Evolutionary conservation across 2,888 invertebrate genomes (phyloP), one percentile per base, ranked within the genome.

Genomic region (Thecophora atra): DNA sequence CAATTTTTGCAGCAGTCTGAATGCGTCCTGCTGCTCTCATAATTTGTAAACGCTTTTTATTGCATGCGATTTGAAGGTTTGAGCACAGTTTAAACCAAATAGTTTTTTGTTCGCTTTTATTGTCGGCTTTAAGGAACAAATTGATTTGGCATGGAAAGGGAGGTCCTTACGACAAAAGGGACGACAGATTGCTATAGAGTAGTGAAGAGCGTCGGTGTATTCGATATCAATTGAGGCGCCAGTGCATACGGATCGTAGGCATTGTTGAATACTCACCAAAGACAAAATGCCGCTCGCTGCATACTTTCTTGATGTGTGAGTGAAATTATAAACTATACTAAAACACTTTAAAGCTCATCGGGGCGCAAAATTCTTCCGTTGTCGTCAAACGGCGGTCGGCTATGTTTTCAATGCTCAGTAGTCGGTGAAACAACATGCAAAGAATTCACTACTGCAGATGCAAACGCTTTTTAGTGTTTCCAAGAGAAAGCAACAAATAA

Each of bases 401-500:
- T 15, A n/a, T 7, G 42, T 19, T 30, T 11, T 19, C 44, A 24
- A 44, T 64, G 64, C 47, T 58, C 17, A 26, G 24, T 58, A 24
- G 26, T 24, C 58, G 28, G 28, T 56, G 4, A 24, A 58, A 28
- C 58, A 24, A 24, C 64, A 64, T 64, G 64, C 64, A 24, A 64
- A 24, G 28, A 58, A 58, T 64, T 44, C 47, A 42, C 3, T 17
- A 26, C 44, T 64, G 17, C 7, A 11, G 47, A 24, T 47, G 44
- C 64, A 47, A 47, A 64, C 26, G 44, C 64, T 44, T 47, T 44
- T 64, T 44, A 1, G 24, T n/a, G 19, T 11, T 56, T 56, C 28
- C 58, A 24, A 24, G 5, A 8, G 28, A 24, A 28, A 21, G 28
- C 15, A 58, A 26, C 64, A 64, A 64, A 63, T 42, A 63, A 42